phyloP scores from a whole-genome alignment of 2,797 vertebrate species.

The Orestias chungarensis region DNA sequence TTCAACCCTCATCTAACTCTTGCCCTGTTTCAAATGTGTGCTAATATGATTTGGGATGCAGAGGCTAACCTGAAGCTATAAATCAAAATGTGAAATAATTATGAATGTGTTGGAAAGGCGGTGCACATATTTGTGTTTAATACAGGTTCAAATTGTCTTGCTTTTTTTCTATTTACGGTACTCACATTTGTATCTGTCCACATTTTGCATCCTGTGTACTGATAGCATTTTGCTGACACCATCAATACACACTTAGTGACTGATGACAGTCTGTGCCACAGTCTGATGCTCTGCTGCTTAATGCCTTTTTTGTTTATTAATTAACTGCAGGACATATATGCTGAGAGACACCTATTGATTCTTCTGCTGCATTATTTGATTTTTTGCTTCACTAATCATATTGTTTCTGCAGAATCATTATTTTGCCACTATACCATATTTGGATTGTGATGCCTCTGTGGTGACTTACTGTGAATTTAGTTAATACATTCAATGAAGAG shows the following conservation, averaged over 20 bases:
- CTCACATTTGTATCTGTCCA: constrained; percentile 71
- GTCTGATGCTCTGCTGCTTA: constrained; percentile 71
- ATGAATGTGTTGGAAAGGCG: constrained; percentile 3
- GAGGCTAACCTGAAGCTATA: constrained; percentile 48
- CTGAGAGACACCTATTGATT: constrained; percentile 81
- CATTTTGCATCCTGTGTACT: too few species aligned
- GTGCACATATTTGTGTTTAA: constrained; percentile 15
- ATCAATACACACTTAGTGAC: constrained; percentile 71
- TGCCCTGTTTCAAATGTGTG: constrained; percentile 70
- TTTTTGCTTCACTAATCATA: constrained; percentile 80
- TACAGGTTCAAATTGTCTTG: constrained; percentile 25
- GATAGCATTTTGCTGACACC: constrained; percentile 77
- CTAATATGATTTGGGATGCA: constrained; percentile 58
- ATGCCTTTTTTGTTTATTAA: constrained; percentile 80
- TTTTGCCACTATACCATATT: constrained; percentile 47
- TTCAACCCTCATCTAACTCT: constrained; percentile 75
- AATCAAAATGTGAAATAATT: constrained; percentile 24
- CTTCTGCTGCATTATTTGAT: constrained; percentile 77
- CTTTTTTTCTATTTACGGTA: constrained; percentile 53
- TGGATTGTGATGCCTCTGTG: constrained; percentile 37
- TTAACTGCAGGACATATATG: constrained; percentile 79
- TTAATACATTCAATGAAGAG: constrained; percentile 27
- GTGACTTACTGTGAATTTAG: constrained; percentile 37
- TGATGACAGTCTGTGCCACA: constrained; percentile 77
- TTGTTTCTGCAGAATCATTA: constrained; percentile 73